phyloP scores from a whole-genome alignment of 2,113 vertebrate species.

The Serinus canaria region DNA sequence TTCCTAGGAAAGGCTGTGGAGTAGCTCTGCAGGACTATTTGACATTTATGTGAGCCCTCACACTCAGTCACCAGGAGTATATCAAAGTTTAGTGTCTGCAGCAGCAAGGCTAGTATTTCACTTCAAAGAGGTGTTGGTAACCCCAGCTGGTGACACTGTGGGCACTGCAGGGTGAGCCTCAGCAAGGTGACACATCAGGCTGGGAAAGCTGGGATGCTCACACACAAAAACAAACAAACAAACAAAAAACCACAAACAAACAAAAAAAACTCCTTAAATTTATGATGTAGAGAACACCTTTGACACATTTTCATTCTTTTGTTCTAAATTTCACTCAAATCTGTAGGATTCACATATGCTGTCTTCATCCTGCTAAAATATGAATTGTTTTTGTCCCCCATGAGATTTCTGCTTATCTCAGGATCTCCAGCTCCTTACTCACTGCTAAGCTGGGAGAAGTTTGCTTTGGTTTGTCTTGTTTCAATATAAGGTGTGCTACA shows the following conservation, averaged over 20 bases:
- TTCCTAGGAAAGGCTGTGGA: not conserved
- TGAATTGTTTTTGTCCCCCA: not conserved
- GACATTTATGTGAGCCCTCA: not conserved
- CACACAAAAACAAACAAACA: not conserved
- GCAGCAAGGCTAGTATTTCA: not conserved
- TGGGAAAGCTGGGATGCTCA: not conserved
- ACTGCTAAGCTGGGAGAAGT: not conserved
- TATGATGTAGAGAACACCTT: not conserved
- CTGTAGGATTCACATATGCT: not conserved
- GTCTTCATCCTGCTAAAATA: not conserved
- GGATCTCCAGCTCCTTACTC: not conserved
- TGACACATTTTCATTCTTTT: not conserved
- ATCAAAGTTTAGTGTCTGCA: not conserved
- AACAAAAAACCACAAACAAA: no score
- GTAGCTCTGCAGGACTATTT: not conserved
- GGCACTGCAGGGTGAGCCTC: not conserved
- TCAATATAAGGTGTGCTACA: not conserved
- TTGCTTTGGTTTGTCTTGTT: not conserved
- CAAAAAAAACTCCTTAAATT: not conserved
- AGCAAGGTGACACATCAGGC: not conserved
- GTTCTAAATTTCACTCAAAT: not conserved
- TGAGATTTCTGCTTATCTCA: not conserved
- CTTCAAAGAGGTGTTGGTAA: not conserved
- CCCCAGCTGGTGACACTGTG: not conserved
- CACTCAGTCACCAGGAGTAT: not conserved